Evolutionary conservation across 2,113 vertebrate genomes (phyloP), one percentile per base, ranked within the genome.

Genomic region (Paramormyrops kingsleyae): DNA sequence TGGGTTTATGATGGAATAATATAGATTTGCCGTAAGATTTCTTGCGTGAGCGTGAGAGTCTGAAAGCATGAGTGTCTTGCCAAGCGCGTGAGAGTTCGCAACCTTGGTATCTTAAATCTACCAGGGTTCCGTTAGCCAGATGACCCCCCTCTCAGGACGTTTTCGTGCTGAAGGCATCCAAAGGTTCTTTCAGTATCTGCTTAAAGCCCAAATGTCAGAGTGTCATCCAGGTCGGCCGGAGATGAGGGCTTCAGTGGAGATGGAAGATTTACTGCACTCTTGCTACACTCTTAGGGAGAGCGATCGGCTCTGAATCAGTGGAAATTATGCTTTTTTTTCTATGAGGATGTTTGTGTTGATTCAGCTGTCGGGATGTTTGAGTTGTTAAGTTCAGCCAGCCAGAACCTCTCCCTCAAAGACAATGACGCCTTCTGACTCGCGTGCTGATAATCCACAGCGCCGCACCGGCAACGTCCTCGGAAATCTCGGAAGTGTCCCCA

Each of bases 301-400:
- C n/a, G 27, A 21, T 87, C 85, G 31, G 27, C 53, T 35, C 50
- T 53, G 85, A 87, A 87, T 87, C 47, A 56, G 31, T 52, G 35
- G 31, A 87, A 39, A 87, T 35, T 8, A 24, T n/a, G 39, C 2
- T 8, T 87, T 53, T 49, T 80, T 83, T 84, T 84, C 42, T 87
- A 4, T 31, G 49, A 87, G 85, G 85, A 53, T 87, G 85, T 53
- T 87, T 56, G n/a, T 87, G 85, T 87, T 87, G 24, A 24, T 53
- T 87, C 85, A 87, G 85, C 85, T 87, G 85, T 56, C 50, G n/a
- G 85, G 85, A 87, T 87, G 85, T 87, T 87, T 56, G 9, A 53
- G 85, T 87, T 87, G 50, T 42, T 53, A 19, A 35, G 50, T 87
- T 87, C 31, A 35, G 27, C n/a, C 27, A 8, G 21, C 31, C n/a